Percentiles rank a stretch among this genome's conserved stretches.
Evolutionary conservation across 2,888 invertebrate genomes (phyloP).

Genomic region (Eristalis tenax): DNA sequence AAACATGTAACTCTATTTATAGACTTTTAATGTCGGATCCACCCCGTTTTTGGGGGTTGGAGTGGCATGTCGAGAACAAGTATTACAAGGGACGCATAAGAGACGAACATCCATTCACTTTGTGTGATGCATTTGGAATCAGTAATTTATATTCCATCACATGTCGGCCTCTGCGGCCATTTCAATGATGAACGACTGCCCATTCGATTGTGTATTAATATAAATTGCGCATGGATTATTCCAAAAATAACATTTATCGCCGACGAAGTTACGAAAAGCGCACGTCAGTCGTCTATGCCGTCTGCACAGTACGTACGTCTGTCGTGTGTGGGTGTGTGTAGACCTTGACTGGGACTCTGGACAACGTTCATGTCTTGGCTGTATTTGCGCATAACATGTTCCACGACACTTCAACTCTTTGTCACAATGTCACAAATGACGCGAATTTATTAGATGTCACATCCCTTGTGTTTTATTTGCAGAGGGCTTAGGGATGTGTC

Average conservation of each 20-base stretch:
- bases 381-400: neutral
- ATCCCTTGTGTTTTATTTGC: too few relatives aligned
- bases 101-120: neutral
- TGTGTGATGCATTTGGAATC: conserved; percentile 12
- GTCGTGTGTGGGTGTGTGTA: neutral
- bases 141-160: conserved; percentile 19
- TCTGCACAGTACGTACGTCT: neutral
- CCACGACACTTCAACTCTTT: neutral
- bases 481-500: too few relatives aligned
- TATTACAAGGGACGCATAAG: neutral
- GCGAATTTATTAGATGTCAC: neutral
- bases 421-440: neutral
- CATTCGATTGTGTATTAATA: conserved; percentile 2
- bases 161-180: neutral
- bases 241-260: neutral
- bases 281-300: neutral
- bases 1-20: conserved; percentile 8
- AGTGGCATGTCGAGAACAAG: neutral
- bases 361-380: neutral
- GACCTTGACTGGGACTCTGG: neutral
- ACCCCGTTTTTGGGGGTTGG: neutral
- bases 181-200: neutral
- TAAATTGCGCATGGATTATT: conserved; percentile 7
- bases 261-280: neutral
- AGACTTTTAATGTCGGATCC: neutral